Evolutionary conservation across 2,113 vertebrate species (phyloP).

Genomic region (Ondatra zibethicus): DNA sequence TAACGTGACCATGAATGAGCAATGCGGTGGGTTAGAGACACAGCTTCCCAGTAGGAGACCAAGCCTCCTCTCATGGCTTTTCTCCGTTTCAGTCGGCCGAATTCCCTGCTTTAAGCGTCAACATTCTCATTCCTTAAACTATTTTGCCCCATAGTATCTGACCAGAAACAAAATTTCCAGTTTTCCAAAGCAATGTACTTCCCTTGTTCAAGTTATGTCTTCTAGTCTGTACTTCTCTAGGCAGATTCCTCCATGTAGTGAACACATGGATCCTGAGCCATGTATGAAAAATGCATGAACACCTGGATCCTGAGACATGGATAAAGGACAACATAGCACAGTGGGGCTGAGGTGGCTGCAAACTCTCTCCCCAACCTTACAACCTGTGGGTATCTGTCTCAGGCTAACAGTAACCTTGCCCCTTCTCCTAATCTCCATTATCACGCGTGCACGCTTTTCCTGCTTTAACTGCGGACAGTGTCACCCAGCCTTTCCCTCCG

Average conservation of each 20-base stretch:
- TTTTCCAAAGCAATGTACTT: neutral
- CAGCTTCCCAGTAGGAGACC: neutral
- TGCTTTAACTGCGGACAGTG: neutral
- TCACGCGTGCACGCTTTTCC: rapidly evolving
- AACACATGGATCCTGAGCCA: neutral
- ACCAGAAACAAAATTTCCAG: neutral
- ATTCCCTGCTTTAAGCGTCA: neutral
- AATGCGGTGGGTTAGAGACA: neutral
- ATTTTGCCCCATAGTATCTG: neutral
- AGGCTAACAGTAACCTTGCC: neutral
- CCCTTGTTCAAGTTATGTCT: neutral
- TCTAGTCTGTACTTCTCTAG: neutral
- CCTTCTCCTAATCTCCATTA: neutral
- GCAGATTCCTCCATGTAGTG: neutral
- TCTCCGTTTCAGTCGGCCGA: neutral
- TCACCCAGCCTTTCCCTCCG: neutral
- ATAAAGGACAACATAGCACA: neutral
- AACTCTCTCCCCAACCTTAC: neutral
- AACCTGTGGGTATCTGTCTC: neutral
- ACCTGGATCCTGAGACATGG: neutral
- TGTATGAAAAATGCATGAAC: neutral
- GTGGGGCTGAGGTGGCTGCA: neutral
- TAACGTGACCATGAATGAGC: neutral
- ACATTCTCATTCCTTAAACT: neutral
- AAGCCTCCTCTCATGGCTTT: neutral